Percentiles rank a stretch among this genome's conserved stretches.
These are phyloP conservation scores for Tyrannus savana DNA, from an alignment of 2,113 vertebrate genomes.

Conservation along the genomic window DNA sequence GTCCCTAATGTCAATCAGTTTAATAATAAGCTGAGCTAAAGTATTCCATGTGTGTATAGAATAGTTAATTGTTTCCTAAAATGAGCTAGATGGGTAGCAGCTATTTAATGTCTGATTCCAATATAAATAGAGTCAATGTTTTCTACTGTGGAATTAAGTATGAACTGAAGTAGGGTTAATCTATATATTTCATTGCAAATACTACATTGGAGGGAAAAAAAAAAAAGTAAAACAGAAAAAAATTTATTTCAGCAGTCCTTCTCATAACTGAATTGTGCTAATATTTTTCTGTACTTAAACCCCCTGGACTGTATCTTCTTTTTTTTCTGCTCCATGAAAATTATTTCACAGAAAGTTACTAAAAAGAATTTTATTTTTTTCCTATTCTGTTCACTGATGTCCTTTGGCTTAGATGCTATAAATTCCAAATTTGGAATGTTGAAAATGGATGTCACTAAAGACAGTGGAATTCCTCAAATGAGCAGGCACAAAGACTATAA, in stretches of 20 bases:
- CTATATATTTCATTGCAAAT: not conserved
- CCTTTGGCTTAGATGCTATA: not conserved
- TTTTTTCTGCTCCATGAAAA: not conserved
- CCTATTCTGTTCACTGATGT: not conserved
- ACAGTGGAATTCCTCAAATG: not conserved
- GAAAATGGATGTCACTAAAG: not conserved
- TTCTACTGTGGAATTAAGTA: not conserved
- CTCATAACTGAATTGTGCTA: not conserved
- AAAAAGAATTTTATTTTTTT: not conserved
- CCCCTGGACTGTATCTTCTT: not conserved
- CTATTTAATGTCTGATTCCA: not conserved
- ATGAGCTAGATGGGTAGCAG: not conserved
- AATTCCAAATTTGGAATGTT: not conserved
- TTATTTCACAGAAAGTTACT: not conserved
- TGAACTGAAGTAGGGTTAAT: not conserved
- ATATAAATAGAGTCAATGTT: not conserved
- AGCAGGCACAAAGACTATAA: not conserved
- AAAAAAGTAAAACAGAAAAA: not conserved
- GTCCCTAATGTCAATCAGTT: not conserved
- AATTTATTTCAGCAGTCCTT: not conserved
- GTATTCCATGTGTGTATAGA: not conserved
- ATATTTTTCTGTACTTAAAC: not conserved
- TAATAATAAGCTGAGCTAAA: not conserved
- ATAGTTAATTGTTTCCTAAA: slow-evolving; percentile 11
- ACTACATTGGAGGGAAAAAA: not conserved